phyloP scores from a whole-genome alignment of 2,888 invertebrate species.

The Scaptomyza cyrtandrae region DNA sequence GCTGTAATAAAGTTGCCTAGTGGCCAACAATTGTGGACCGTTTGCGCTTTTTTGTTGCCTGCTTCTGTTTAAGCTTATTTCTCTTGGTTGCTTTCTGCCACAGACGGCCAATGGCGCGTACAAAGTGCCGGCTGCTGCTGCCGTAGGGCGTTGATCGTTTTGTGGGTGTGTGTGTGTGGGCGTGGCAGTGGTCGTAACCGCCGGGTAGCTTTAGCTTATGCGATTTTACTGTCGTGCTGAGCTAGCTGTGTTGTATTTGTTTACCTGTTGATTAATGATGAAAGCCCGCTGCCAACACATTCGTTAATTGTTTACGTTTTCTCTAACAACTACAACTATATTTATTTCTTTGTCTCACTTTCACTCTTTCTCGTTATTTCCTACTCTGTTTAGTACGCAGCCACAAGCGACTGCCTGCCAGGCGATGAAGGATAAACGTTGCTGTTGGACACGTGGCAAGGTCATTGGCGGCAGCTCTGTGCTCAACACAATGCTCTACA shows the following conservation, averaged over 20 bases:
- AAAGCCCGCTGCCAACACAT: slow-evolving; percentile 54
- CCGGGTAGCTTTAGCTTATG: slow-evolving; percentile 45
- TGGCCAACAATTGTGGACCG: slow-evolving; percentile 46
- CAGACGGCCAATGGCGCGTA: slow-evolving; percentile 41
- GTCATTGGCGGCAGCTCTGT: slow-evolving; percentile 94
- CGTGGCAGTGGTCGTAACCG: slow-evolving; percentile 36
- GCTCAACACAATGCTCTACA: slow-evolving; percentile 95
- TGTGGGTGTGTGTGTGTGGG: not conserved
- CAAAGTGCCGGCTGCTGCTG: slow-evolving; percentile 7
- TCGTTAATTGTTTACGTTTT: slow-evolving; percentile 59
- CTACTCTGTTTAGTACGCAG: slow-evolving; percentile 87
- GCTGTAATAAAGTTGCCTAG: slow-evolving; percentile 43
- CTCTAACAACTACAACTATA: slow-evolving; percentile 5
- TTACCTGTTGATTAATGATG: slow-evolving; percentile 61
- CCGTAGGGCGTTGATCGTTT: slow-evolving; percentile 17
- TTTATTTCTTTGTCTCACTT: not conserved
- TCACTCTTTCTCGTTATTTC: not conserved
- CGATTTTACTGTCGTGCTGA: slow-evolving; percentile 66
- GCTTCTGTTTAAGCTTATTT: slow-evolving; percentile 15
- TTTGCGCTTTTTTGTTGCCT: slow-evolving; percentile 23
- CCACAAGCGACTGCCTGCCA: slow-evolving; percentile 93
- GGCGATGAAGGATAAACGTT: slow-evolving; percentile 93
- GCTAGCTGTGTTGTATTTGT: slow-evolving; percentile 22
- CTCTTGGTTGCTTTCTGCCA: slow-evolving; percentile 14
- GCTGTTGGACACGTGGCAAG: slow-evolving; percentile 96